Evolutionary conservation across 2,888 invertebrate species (phyloP).

Genomic region (Cyrtodaria siliqua): DNA sequence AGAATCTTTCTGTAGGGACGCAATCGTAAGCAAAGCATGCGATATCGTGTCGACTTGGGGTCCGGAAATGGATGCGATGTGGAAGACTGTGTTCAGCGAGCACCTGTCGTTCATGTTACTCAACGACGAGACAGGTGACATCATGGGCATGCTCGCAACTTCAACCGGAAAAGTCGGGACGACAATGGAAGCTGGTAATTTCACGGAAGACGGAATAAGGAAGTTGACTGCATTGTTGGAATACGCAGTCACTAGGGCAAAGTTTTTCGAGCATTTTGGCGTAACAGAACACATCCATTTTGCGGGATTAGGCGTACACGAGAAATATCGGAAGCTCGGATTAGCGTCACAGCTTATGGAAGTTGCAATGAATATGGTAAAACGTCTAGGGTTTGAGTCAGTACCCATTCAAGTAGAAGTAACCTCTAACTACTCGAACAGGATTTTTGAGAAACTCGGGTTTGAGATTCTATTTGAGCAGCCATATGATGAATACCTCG

Average conservation of each 20-base stretch:
- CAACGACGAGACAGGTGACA: neutral
- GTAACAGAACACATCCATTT: slow-evolving; percentile 7
- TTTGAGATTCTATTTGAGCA: slow-evolving; percentile 22
- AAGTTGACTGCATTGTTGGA: slow-evolving; percentile 1
- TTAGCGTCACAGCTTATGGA: slow-evolving; percentile 11
- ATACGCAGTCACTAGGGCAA: neutral
- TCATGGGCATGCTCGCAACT: slow-evolving; percentile 16
- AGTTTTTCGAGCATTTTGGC: slow-evolving; percentile 15
- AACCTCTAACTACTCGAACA: slow-evolving; percentile 19
- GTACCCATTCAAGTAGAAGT: slow-evolving; percentile 2
- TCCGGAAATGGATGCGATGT: slow-evolving; percentile 4
- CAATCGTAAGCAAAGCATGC: slow-evolving; percentile 1
- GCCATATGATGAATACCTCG: slow-evolving; percentile 26
- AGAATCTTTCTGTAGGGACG: slow-evolving; percentile 8
- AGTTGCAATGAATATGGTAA: slow-evolving; percentile 3
- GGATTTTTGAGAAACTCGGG: slow-evolving; percentile 16
- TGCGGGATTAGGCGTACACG: slow-evolving; percentile 3
- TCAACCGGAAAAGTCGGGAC: neutral
- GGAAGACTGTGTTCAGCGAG: neutral
- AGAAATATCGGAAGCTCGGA: slow-evolving; percentile 9
- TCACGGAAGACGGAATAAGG: neutral
- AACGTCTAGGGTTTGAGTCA: slow-evolving; percentile 2
- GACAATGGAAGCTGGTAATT: neutral
- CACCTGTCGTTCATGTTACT: slow-evolving; percentile 3
- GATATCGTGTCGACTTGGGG: neutral